Conservation (phyloP, 2,113 vertebrate genomes). For the Podocnemis expansa region DNA sequence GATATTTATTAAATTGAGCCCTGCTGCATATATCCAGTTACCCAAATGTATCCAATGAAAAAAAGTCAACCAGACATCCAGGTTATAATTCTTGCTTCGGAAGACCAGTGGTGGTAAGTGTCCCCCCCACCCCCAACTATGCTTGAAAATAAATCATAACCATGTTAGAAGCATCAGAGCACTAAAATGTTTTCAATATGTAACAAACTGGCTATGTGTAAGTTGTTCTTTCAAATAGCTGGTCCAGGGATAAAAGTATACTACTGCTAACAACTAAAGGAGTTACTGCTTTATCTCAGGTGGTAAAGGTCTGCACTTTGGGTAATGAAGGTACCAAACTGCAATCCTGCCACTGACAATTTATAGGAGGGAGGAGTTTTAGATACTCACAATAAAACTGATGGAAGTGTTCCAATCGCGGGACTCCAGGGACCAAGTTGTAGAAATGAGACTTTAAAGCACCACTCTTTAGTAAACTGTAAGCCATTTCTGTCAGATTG, state of each 20-base stretch:
- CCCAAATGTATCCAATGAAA: background rate
- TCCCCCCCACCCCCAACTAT: no score
- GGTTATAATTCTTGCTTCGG: background rate
- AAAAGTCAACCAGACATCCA: background rate
- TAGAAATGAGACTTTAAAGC: slow-evolving; percentile 92
- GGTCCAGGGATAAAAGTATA: background rate
- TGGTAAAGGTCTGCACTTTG: background rate
- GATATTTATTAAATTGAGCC: background rate
- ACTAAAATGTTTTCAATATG: background rate
- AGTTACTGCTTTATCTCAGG: background rate
- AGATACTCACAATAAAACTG: slow-evolving; percentile 94
- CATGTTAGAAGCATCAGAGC: background rate
- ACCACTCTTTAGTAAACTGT: slow-evolving; percentile 91
- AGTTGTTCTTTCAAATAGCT: background rate
- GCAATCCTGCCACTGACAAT: fast-evolving
- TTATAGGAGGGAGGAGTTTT: background rate
- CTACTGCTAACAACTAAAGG: background rate
- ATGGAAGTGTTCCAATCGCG: slow-evolving; percentile 90
- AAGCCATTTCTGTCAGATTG: slow-evolving; percentile 98
- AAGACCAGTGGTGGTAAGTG: background rate
- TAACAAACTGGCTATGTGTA: background rate
- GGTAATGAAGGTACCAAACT: fast-evolving
- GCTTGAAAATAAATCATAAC: background rate
- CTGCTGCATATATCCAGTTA: background rate
- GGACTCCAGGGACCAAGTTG: slow-evolving; percentile 83